Base-by-base conservation (phyloP, 2,888 invertebrate species). In the Oligia latruncula region DNA sequence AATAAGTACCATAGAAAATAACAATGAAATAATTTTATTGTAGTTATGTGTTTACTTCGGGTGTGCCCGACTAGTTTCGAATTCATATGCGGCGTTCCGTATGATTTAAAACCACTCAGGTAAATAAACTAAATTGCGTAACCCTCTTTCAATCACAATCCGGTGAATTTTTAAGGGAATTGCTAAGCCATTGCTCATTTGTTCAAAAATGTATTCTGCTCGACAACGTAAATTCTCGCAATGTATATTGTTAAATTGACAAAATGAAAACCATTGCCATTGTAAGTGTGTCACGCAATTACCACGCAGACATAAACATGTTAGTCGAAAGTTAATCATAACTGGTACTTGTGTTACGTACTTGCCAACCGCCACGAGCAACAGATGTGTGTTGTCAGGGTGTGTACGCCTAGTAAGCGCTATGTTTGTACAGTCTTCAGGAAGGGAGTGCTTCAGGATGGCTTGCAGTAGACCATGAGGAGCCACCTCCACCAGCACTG, bases 401-500 rank as follows among this genome's bases (percentile, higher is more conserved):
- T 98, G 97, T 9, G 97, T 97, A 58, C 98, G 97, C 88, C 98
- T 97, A 77, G 98, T 98, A 8, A 99, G 95, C 0, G 98, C 97
- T 74, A 99, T 96, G 90, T 98, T 98, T 2, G 95, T 97, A 85
- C 98, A 98, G 17, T 97, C 97, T 2, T 97, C 91, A 17, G 96
- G 95, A 55, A 99, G 93, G 0, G 98, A 98, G 71, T 98, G 97
- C 91, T 98, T 98, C 17, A 99, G 96, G 88, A 99, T 98, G 0
- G 99, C 98, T 93, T 99, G 99, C 80, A 99, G 97, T 35, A 99
- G 97, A 43, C 98, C 98, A 90, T 99, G 99, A 0, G 99, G 99
- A 0, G 99, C 99, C 81, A 99, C 98, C 94, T 99, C 99, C 75
- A 99, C 98, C 17, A 98, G 96, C 55, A 99, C 97, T 0, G 99